Evolutionary conservation across 2,113 vertebrate species (phyloP), one percentile per base, ranked within the genome.

Genomic region (Pteruthius melanotis): DNA sequence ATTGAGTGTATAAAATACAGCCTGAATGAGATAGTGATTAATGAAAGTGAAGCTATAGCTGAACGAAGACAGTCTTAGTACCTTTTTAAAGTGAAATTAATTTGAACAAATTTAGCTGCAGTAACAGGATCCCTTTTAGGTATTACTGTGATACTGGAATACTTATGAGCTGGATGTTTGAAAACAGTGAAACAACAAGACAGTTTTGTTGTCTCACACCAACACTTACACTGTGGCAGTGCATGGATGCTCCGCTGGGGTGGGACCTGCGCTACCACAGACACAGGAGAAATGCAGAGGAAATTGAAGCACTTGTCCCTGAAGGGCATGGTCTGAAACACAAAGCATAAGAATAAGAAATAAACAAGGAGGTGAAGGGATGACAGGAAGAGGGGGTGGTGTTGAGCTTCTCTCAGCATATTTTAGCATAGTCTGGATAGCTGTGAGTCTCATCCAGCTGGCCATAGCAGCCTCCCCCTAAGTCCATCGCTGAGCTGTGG

Each of bases 361-460:
- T 27, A 80, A 83, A 75, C 26, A 75, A 87, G 52, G 45, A 91
- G 49, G 59, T 83, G 83, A 96, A 47, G 60, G 74, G 80, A 53
- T 83, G 65, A 61, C 60, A 89, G 37, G 45, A 75, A 93, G 61
- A 69, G n/a, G 47, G 44, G 71, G n/a, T 86, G 28, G 19, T 86
- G 83, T 74, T 77, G 71, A 83, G 50, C 47, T 89, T 69, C 85
- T 94, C 72, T 92, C 68, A 56, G 79, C 35, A 68, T 96, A 80
- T 94, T 94, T 97, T 88, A 94, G 79, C 79, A 49, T 15, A 40
- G 92, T 70, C 90, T 94, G 90, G 37, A 39, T 90, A 83, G 82
- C 84, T 92, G 92, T 89, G 94, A 92, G 16, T 76, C 61, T 85
- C 60, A 53, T 56, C 64, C 85, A 93, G 53, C 80, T 86, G 76